These are phyloP conservation scores for Adrianichthys oophorus DNA, from an alignment of 2,797 vertebrate genomes.

Conservation along the genomic window DNA sequence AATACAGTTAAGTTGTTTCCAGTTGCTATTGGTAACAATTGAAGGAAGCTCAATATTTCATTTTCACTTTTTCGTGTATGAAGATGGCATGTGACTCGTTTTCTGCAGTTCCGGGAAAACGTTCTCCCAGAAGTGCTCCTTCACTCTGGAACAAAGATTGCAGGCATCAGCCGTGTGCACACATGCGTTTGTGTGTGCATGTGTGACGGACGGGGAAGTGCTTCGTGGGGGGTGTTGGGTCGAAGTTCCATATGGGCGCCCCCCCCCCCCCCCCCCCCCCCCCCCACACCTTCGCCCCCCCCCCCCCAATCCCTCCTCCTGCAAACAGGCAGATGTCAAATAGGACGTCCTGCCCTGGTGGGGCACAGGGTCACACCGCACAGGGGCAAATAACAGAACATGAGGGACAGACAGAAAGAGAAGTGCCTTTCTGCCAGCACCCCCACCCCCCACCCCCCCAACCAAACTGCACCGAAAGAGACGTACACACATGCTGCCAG, in stretches of 20 bases:
- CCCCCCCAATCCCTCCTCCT: constrained; percentile 24
- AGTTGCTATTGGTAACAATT: too few species aligned
- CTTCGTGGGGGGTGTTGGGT: constrained; percentile 12
- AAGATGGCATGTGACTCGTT: too few species aligned
- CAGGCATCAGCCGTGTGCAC: constrained; percentile 45
- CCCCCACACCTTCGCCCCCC: constrained; percentile 1
- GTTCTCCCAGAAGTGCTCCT: not conserved
- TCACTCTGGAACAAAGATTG: constrained; percentile 51
- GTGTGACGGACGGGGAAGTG: constrained; percentile 11
- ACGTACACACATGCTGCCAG: constrained; percentile 49
- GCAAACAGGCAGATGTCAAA: constrained; percentile 84
- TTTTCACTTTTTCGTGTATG: too few species aligned
- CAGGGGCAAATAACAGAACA: constrained; percentile 77
- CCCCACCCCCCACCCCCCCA: constrained; percentile 7
- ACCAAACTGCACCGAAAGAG: constrained; percentile 40
- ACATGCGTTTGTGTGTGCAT: constrained; percentile 10
- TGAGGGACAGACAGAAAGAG: constrained; percentile 47
- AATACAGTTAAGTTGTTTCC: too few species aligned
- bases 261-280: constrained; percentile 17
- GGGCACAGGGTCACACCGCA: constrained; percentile 78
- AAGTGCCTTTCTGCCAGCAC: constrained; percentile 59
- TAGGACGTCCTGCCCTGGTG: constrained; percentile 69
- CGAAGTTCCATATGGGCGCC: constrained; percentile 75
- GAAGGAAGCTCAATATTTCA: too few species aligned
- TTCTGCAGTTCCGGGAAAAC: too few species aligned